A percentile compares a stretch with the other conserved stretches of the same genome.
Evolutionary conservation across 2,888 invertebrate genomes (phyloP).

Genomic region (Tachina lurida): DNA sequence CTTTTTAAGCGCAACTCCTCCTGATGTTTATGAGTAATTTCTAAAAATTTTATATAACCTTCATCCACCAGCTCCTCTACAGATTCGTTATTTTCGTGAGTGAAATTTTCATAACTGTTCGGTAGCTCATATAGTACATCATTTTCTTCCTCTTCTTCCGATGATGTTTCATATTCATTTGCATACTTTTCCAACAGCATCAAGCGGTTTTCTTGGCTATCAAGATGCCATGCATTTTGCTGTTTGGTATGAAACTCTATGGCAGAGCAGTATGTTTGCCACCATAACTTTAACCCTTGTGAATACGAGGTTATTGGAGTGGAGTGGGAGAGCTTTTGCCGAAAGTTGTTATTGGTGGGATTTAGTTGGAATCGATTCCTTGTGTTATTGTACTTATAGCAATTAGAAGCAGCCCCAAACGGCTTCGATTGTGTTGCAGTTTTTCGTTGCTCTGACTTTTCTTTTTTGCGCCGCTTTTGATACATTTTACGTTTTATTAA

Average conservation of each 20-base stretch:
- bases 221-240: constrained; percentile 15
- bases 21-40: constrained; percentile 62
- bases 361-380: not conserved
- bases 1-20: constrained; percentile 57
- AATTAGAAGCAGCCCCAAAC: not conserved
- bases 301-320: constrained; percentile 50
- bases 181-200: constrained; percentile 57
- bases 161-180: constrained; percentile 65
- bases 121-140: not conserved
- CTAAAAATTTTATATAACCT: constrained; percentile 64
- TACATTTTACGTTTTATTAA: constrained; percentile 59
- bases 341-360: not conserved
- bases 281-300: constrained; percentile 57
- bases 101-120: not conserved
- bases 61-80: constrained; percentile 38
- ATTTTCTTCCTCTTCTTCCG: constrained; percentile 53
- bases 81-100: not conserved
- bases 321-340: not conserved
- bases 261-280: constrained; percentile 64
- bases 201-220: not conserved
- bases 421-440: not conserved
- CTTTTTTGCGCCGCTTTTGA: constrained; percentile 65
- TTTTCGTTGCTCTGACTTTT: constrained; percentile 52
- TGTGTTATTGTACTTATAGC: not conserved
- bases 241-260: constrained; percentile 58